phyloP scores from a whole-genome alignment of 2,888 invertebrate genomes.

The Agrochola lychnidis region DNA sequence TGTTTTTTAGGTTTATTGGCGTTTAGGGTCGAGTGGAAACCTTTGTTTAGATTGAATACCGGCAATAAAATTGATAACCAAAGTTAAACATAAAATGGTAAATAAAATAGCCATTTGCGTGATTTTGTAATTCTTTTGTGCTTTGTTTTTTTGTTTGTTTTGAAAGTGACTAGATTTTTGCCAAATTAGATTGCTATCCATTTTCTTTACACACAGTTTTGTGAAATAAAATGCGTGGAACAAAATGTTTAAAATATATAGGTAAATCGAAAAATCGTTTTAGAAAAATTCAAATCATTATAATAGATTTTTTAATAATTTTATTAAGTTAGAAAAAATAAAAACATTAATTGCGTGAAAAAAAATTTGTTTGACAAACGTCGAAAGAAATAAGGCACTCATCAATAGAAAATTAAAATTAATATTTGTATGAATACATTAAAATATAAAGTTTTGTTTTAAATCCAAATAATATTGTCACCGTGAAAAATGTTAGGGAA shows the following conservation, averaged over 20 bases:
- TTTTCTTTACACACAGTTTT: neutral
- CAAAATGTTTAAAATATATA: too few species aligned
- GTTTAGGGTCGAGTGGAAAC: conserved; percentile 85
- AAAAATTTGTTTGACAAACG: neutral
- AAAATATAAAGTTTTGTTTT: neutral
- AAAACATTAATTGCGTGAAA: neutral
- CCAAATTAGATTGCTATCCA: neutral
- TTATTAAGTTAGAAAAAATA: neutral
- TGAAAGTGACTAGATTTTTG: conserved; percentile 33
- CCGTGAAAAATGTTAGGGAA: neutral
- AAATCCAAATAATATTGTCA: too few species aligned
- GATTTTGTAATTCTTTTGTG: conserved; percentile 68
- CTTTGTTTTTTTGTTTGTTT: conserved; percentile 49
- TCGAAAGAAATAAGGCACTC: too few species aligned
- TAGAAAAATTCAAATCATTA: neutral
- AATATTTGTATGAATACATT: neutral
- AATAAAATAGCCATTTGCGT: conserved; percentile 63
- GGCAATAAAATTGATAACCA: conserved; percentile 81
- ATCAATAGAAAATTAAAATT: neutral
- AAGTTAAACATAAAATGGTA: conserved; percentile 67
- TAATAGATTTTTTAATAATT: too few species aligned
- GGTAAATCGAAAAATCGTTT: neutral
- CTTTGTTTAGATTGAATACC: conserved; percentile 84
- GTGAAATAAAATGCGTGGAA: neutral
- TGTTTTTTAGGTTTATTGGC: conserved; percentile 88